Conservation (phyloP, 2,797 vertebrate genomes). For the Momotus momota region DNA sequence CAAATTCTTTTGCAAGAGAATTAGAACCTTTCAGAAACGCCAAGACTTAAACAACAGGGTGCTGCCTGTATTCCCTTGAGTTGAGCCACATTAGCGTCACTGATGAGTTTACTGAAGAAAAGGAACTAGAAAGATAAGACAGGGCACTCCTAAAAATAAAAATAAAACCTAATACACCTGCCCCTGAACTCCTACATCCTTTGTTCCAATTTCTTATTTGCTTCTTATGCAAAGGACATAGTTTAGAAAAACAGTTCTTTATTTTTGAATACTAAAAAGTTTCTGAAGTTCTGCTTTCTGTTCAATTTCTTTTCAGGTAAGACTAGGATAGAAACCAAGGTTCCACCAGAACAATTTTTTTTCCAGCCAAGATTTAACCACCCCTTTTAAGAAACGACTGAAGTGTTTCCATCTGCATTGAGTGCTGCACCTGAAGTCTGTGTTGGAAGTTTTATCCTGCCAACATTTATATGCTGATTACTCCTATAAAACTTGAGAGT, state of each 20-base stretch:
- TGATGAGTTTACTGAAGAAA: not conserved
- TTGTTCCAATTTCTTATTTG: not conserved
- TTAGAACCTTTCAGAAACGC: not conserved
- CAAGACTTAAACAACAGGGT: not conserved
- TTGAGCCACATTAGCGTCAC: not conserved
- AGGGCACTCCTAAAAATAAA: not conserved
- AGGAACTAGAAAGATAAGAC: not conserved
- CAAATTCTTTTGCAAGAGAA: not conserved
- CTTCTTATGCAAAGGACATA: not conserved
- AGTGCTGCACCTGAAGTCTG: slow-evolving; percentile 75
- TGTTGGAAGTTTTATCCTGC: slow-evolving; percentile 69
- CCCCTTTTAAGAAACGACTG: slow-evolving; percentile 13
- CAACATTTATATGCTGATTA: slow-evolving; percentile 80
- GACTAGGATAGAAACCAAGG: slow-evolving; percentile 1
- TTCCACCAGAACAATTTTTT: slow-evolving; percentile 11
- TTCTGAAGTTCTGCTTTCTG: not conserved
- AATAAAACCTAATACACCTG: not conserved
- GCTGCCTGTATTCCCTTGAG: not conserved
- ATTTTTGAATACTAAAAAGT: not conserved
- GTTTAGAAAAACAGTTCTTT: not conserved
- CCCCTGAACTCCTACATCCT: not conserved
- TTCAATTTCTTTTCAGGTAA: not conserved
- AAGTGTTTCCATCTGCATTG: slow-evolving; percentile 68
- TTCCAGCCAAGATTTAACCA: slow-evolving; percentile 52
- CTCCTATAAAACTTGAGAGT: slow-evolving; percentile 79